Percentiles rank a stretch among this genome's conserved stretches.
phyloP scores from a whole-genome alignment of 2,113 vertebrate genomes.

The Aegotheles bennettii region DNA sequence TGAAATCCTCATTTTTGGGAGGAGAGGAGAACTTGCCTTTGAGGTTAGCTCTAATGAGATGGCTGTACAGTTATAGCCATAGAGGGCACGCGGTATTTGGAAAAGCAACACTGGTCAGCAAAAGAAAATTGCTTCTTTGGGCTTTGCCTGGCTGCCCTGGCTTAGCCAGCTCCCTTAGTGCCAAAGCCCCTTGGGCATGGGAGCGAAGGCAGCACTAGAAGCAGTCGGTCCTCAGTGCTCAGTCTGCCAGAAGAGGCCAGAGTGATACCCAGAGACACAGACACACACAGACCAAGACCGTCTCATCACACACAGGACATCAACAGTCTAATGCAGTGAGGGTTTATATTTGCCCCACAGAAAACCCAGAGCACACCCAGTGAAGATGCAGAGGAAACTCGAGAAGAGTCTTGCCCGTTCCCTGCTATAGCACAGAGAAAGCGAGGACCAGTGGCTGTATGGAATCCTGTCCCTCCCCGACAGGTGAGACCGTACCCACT shows the following conservation, averaged over 20 bases:
- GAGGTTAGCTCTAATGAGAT: slow-evolving; percentile 9
- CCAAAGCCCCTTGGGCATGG: neutral
- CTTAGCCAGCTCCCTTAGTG: neutral
- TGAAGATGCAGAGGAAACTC: neutral
- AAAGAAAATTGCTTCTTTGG: neutral
- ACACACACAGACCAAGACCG: neutral
- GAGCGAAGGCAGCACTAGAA: neutral
- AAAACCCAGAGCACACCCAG: neutral
- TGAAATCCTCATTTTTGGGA: neutral
- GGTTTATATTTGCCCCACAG: neutral
- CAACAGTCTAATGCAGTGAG: neutral
- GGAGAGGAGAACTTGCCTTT: neutral
- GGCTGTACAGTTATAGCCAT: neutral
- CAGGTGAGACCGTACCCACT: neutral
- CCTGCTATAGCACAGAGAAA: neutral
- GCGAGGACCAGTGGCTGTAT: neutral
- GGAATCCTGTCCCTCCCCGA: neutral
- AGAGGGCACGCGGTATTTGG: neutral
- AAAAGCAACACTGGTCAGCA: neutral
- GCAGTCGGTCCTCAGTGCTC: neutral
- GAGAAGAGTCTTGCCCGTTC: neutral
- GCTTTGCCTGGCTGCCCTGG: neutral
- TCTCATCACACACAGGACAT: neutral
- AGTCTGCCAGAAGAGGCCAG: neutral
- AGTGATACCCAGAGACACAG: fast-evolving